Evolutionary conservation across 2,888 invertebrate genomes (phyloP), one percentile per base, ranked within the genome.

Genomic region (Dinocampus coccinellae): DNA sequence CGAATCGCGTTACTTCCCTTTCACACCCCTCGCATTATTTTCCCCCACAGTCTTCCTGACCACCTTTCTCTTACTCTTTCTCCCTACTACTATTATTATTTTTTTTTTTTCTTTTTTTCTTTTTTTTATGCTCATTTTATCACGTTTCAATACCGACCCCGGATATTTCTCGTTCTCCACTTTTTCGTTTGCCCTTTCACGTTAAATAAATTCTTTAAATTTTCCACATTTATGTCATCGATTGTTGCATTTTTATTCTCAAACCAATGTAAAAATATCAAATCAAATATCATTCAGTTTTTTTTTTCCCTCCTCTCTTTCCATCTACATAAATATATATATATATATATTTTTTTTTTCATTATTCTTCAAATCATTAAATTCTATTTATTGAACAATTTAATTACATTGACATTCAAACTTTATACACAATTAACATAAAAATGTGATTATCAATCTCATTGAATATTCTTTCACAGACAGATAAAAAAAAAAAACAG

Each of bases 1-100:
- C 78, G 83, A 84, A 84, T 83, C 81, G 82, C 73, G 68, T 70
- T 73, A 65, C 73, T 74, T n/a, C n/a, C n/a, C n/a, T n/a, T n/a
- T n/a, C n/a, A n/a, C n/a, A n/a, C n/a, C n/a, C n/a, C n/a, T n/a
- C n/a, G n/a, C n/a, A n/a, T n/a, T n/a, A n/a, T n/a, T n/a, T n/a
- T n/a, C n/a, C n/a, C n/a, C n/a, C n/a, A 47, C 16, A 47, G 47
- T 47, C 47, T 47, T 47, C 29, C 3, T 29, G 3, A 70, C 24
- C 42, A 4, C 20, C 20, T 16, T 53, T 16, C 26, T 16, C 58
- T 33, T 34, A 2, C 63, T 34, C 26, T 47, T 16, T n/a, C 52
- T 33, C 33, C 10, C 29, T 13, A 66, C 22, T 33, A 53, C 42
- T 60, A 39, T 62, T 71, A 53, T 47, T 63, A n/a, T n/a, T n/a